These are phyloP conservation scores for Coelogynopora nodosa DNA, from an alignment of 2,888 invertebrate genomes.

Conservation along the genomic window DNA sequence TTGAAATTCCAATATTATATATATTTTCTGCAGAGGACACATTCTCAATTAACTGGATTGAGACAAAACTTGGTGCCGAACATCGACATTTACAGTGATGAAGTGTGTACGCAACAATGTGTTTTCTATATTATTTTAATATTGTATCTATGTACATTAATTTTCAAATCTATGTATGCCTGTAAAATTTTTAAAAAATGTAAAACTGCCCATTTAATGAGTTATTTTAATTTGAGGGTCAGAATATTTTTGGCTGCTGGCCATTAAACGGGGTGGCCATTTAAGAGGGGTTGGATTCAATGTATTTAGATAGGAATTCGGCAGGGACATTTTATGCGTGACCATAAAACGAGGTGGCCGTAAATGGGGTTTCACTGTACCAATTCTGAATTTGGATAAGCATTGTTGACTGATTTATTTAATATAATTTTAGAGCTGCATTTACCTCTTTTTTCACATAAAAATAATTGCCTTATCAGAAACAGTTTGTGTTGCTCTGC, in stretches of 20 bases:
- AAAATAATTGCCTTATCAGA: slow-evolving; percentile 18
- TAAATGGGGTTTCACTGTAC: neutral
- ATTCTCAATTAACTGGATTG: too few relatives aligned
- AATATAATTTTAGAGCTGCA: slow-evolving; percentile 7
- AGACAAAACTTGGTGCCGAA: too few relatives aligned
- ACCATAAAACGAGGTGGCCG: neutral
- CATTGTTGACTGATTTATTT: slow-evolving; percentile 19
- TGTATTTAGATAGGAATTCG: neutral
- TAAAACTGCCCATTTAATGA: neutral
- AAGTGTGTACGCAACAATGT: neutral
- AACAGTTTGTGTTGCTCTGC: slow-evolving; percentile 1
- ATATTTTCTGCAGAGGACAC: too few relatives aligned
- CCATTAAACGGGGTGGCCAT: neutral
- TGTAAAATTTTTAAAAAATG: neutral
- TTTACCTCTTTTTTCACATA: slow-evolving; percentile 10
- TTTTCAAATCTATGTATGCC: neutral
- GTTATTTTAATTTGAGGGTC: neutral
- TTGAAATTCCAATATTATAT: too few relatives aligned
- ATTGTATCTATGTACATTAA: neutral
- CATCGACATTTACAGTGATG: neutral
- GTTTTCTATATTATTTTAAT: neutral
- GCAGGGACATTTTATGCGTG: neutral
- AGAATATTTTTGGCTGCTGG: too few relatives aligned
- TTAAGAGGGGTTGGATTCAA: neutral
- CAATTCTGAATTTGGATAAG: slow-evolving; percentile 15